Evolutionary conservation across 1,140 invertebrate genomes (phyloP).

Genomic region (Mactra quadrangularis): DNA sequence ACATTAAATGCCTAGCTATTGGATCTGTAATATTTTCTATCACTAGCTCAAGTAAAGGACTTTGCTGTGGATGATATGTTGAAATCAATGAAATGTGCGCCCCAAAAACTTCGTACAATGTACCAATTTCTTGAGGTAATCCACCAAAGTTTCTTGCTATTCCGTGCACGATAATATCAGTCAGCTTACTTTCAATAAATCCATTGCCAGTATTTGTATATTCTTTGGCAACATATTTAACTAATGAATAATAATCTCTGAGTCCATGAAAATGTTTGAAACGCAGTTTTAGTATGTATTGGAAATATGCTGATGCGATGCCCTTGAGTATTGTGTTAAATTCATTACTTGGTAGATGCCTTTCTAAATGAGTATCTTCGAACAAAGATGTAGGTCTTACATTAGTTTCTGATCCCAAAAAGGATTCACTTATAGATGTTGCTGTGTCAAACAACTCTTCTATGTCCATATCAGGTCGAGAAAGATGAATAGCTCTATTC

Average conservation of each 20-base stretch:
- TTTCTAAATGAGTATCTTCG: not conserved
- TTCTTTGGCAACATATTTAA: slow-evolving; percentile 70
- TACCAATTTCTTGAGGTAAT: slow-evolving; percentile 55
- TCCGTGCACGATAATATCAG: slow-evolving; percentile 32
- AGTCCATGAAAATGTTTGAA: slow-evolving; percentile 76
- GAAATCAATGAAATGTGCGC: not conserved
- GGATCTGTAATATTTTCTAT: slow-evolving; percentile 66
- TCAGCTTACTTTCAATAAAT: not conserved
- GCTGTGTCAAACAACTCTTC: slow-evolving; percentile 53
- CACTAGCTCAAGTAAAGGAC: slow-evolving; percentile 55
- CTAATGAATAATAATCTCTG: slow-evolving; percentile 75
- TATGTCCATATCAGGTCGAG: slow-evolving; percentile 67
- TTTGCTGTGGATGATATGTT: no score
- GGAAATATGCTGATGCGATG: slow-evolving; percentile 66
- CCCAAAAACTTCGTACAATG: slow-evolving; percentile 39
- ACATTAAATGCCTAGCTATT: slow-evolving; percentile 67
- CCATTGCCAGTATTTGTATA: not conserved
- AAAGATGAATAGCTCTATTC: slow-evolving; percentile 71
- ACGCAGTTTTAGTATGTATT: slow-evolving; percentile 63
- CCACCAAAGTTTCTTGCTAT: slow-evolving; percentile 76
- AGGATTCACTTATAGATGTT: slow-evolving; percentile 54
- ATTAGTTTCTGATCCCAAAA: not conserved
- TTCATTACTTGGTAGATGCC: not conserved
- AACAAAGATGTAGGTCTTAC: not conserved
- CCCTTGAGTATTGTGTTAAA: slow-evolving; percentile 40